Conservation (phyloP, 37 sponge, comb jelly and placozoan species). For the Halisarca cf. caerulea region DNA sequence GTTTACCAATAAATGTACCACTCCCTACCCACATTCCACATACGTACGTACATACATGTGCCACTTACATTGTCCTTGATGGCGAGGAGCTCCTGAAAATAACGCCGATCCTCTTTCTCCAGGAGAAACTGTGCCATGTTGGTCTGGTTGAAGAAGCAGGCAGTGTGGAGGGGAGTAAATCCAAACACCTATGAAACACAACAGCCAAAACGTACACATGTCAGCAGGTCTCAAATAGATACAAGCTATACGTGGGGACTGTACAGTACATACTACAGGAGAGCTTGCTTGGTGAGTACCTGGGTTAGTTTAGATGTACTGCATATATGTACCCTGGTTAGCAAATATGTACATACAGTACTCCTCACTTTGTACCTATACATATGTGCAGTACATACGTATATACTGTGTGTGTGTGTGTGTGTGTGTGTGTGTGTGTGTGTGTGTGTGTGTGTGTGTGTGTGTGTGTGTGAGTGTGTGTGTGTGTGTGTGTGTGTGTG, state of each 20-base stretch:
- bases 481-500: constrained; percentile 38
- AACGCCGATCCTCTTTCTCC: neutral
- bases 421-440: constrained; percentile 47
- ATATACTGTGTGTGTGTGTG: too few relatives aligned
- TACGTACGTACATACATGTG: too few relatives aligned
- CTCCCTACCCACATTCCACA: neutral
- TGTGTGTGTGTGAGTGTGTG: constrained; percentile 39
- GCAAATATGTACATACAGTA: too few relatives aligned
- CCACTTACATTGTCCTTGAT: constrained; percentile 54
- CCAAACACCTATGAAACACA: constrained; percentile 13
- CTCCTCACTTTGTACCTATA: too few relatives aligned
- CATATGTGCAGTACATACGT: too few relatives aligned
- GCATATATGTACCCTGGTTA: too few relatives aligned
- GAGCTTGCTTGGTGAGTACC: too few relatives aligned
- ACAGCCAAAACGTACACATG: neutral
- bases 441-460: constrained; percentile 49
- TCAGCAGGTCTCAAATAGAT: neutral
- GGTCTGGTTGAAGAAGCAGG: constrained; percentile 56
- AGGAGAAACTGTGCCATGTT: constrained; percentile 37
- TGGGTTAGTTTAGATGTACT: too few relatives aligned
- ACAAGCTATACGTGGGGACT: neutral
- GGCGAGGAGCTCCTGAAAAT: constrained; percentile 12
- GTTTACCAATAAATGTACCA: too few relatives aligned
- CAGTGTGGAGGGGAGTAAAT: constrained; percentile 65
- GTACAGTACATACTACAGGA: neutral